Conservation (phyloP, 2,113 vertebrate genomes). For the Alligator mississippiensis region DNA sequence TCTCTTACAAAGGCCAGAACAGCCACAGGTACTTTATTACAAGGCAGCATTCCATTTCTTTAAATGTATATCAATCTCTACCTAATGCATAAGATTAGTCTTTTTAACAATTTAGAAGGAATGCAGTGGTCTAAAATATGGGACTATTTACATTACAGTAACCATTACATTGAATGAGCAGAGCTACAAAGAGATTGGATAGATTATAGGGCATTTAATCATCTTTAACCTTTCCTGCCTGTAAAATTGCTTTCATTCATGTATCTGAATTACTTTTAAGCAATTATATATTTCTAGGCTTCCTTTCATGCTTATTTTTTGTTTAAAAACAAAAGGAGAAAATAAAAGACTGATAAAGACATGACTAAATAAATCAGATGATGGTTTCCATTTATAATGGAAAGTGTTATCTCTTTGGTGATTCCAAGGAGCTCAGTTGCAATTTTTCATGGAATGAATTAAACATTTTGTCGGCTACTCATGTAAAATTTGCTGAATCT, state of each 20-base stretch:
- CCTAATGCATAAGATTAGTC: background rate
- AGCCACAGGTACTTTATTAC: background rate
- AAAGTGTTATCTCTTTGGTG: background rate
- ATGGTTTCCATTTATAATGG: slow-evolving; percentile 18
- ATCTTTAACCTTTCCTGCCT: slow-evolving; percentile 70
- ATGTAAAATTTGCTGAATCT: background rate
- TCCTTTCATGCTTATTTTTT: slow-evolving; percentile 13
- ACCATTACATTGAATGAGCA: background rate
- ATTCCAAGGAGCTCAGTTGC: slow-evolving; percentile 29
- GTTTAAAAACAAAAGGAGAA: slow-evolving; percentile 56
- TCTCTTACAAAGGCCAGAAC: background rate
- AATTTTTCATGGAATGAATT: slow-evolving; percentile 10
- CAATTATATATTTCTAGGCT: slow-evolving; percentile 67
- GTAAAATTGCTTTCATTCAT: slow-evolving; percentile 71
- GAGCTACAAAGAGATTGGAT: slow-evolving; percentile 44
- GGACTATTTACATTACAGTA: slow-evolving; percentile 22
- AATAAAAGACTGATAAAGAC: slow-evolving; percentile 69
- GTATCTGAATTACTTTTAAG: slow-evolving; percentile 59
- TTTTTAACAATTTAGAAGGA: slow-evolving; percentile 3
- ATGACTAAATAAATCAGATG: slow-evolving; percentile 8
- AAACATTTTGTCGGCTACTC: background rate
- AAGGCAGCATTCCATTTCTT: background rate
- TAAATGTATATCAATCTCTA: background rate
- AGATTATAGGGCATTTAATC: slow-evolving; percentile 66
- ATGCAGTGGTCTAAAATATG: background rate